A percentile compares a stretch with the other conserved stretches of the same genome.
Evolutionary conservation across 2,888 invertebrate genomes (phyloP).

Genomic region (Danaus chrysippus): DNA sequence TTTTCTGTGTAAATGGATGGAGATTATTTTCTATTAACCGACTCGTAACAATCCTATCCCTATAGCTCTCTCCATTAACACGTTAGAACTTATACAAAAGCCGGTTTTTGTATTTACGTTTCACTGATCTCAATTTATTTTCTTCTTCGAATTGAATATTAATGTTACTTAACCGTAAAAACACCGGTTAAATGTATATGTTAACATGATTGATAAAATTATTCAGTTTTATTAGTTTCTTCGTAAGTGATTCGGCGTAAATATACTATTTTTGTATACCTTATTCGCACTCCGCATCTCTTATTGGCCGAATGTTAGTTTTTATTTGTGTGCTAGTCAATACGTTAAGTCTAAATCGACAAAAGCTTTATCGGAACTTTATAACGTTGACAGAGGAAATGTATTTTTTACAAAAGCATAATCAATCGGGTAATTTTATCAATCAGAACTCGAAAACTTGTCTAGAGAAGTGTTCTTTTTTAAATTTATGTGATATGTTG

Average conservation of each 20-base stretch:
- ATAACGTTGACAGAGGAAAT: neutral
- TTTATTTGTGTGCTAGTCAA: slow-evolving; percentile 4
- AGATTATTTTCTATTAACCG: neutral
- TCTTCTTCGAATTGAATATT: slow-evolving; percentile 48
- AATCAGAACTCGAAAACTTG: slow-evolving; percentile 37
- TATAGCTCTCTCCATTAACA: neutral
- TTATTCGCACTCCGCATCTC: slow-evolving; percentile 1
- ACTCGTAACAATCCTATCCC: neutral
- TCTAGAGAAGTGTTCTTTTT: slow-evolving; percentile 55
- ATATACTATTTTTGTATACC: slow-evolving; percentile 5
- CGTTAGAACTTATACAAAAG: slow-evolving; percentile 26
- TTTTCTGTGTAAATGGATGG: neutral
- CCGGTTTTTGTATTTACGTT: slow-evolving; percentile 68
- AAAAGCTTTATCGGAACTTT: slow-evolving; percentile 2
- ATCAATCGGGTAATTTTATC: slow-evolving; percentile 36
- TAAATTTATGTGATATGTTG: slow-evolving; percentile 71
- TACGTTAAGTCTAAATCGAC: neutral
- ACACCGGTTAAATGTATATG: slow-evolving; percentile 40
- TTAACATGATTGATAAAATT: slow-evolving; percentile 29
- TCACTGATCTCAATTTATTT: slow-evolving; percentile 62
- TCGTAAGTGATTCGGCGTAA: neutral
- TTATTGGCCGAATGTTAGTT: neutral
- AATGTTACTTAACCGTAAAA: slow-evolving; percentile 60
- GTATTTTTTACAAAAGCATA: neutral
- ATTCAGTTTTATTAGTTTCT: slow-evolving; percentile 10